Conservation (phyloP, 2,888 invertebrate species). For the Acholoe squamosa region DNA sequence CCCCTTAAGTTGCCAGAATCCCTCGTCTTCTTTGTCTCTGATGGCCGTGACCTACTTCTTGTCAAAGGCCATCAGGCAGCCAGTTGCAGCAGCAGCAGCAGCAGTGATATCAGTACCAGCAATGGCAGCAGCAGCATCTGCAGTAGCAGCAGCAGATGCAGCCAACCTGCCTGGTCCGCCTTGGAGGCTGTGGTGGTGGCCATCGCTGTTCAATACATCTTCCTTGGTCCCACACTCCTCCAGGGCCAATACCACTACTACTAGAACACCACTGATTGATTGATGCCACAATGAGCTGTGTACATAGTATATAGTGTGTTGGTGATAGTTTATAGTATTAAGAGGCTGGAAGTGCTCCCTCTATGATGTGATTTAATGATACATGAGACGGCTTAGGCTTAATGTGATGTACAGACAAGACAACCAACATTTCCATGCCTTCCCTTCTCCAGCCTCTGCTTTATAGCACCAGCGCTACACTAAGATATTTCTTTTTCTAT, state of each 20-base stretch:
- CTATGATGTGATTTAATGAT: not conserved
- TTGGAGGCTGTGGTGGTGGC: not conserved
- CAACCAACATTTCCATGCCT: not conserved
- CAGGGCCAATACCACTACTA: not conserved
- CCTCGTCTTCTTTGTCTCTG: slow-evolving; percentile 34
- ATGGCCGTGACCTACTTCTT: slow-evolving; percentile 33
- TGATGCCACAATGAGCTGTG: too few species aligned
- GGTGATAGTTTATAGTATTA: too few species aligned
- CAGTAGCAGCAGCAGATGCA: slow-evolving; percentile 13
- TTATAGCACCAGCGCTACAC: not conserved
- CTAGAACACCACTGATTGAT: too few species aligned
- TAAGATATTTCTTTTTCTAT: not conserved
- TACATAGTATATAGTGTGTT: too few species aligned
- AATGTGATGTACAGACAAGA: slow-evolving; percentile 49
- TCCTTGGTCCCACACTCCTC: not conserved
- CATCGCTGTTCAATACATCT: slow-evolving; percentile 40
- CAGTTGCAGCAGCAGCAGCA: slow-evolving; percentile 11
- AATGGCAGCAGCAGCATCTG: not conserved
- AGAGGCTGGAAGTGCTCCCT: too few species aligned
- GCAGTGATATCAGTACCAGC: slow-evolving; percentile 33
- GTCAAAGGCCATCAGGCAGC: not conserved
- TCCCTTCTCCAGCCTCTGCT: not conserved
- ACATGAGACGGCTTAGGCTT: not conserved
- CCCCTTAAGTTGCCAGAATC: not conserved
- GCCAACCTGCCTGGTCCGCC: not conserved